Base-by-base conservation (phyloP, 1,140 invertebrate genomes). In the Megalopta genalis region DNA sequence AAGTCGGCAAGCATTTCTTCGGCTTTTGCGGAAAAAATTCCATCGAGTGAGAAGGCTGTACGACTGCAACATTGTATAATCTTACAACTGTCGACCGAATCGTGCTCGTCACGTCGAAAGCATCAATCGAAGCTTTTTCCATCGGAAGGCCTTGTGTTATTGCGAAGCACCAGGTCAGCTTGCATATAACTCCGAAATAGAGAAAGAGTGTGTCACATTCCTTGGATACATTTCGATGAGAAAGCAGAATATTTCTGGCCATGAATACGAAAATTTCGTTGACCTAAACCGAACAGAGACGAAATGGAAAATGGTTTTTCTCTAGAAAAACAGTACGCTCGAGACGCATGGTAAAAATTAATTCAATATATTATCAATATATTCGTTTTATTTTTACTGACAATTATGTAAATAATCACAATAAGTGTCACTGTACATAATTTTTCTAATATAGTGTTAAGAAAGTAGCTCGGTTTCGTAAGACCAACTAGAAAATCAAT, bases 1-100 rank as follows among this genome's bases (percentile, higher is more conserved):
- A n/a, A n/a, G 21, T n/a, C 54, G n/a, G 1, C 18, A n/a, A 57
- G 54, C 18, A 57, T 21, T 57, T n/a, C 54, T 57, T 9, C 54
- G 7, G 18, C 21, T 57, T 8, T 21, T 2, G 18, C 54, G n/a
- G 54, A n/a, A 57, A 62, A 70, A 49, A 25, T 67, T 39, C 14
- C 14, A 27, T 46, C 37, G 67, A 68, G 42, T 16, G 57, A 76
- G 66, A 8, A 42, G 54, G 39, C 75, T 62, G 39, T 10, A 21
- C 25, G 12, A 21, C 25, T 18, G 32, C 21, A 18, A 18, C 18
- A 77, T 70, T 77, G 67, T 63, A 32, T 32, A 63, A 77, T 71
- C 42, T 52, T 6, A 9, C 25, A 21, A 77, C 27, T 49, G 27
- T 27, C 68, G 54, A 52, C 49, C 39, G 21, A 37, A 16, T 49